Evolutionary conservation across 2,888 invertebrate genomes (phyloP).

Genomic region (Bombylius discolor): DNA sequence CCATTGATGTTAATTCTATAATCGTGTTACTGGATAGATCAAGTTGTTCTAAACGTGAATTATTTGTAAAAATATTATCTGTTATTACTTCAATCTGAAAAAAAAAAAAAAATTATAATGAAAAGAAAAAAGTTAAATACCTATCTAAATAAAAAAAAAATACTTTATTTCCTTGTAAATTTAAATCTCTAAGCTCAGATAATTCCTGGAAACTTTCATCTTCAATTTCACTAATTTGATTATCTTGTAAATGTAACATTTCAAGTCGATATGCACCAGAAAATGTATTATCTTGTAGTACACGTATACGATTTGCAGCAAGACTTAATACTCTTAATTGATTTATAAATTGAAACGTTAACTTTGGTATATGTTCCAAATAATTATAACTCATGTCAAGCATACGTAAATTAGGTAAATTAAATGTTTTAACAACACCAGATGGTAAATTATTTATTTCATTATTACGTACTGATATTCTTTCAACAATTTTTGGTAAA

Average conservation of each 20-base stretch:
- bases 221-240: conserved; percentile 54
- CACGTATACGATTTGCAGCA: conserved; percentile 57
- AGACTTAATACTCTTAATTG: conserved; percentile 56
- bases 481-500: conserved; percentile 62
- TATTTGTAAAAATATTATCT: conserved; percentile 54
- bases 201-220: conserved; percentile 52
- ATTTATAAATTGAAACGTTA: conserved; percentile 50
- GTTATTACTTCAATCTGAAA: conserved; percentile 48
- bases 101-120: neutral
- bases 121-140: no score
- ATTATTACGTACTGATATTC: conserved; percentile 57
- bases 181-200: conserved; percentile 52
- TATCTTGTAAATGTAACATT: conserved; percentile 59
- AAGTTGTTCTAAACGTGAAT: conserved; percentile 47
- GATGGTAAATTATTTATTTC: conserved; percentile 53
- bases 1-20: conserved; percentile 49
- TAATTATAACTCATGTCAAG: conserved; percentile 64
- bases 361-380: conserved; percentile 53
- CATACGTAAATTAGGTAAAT: conserved; percentile 57
- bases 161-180: conserved; percentile 57
- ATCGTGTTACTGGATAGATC: conserved; percentile 67
- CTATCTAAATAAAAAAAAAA: no score
- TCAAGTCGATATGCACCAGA: conserved; percentile 57
- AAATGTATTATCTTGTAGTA: conserved; percentile 56
- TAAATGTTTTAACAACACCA: conserved; percentile 52